Evolutionary conservation across 2,888 invertebrate genomes (phyloP), one percentile per base, ranked within the genome.

Genomic region (Nymphalis c-album): DNA sequence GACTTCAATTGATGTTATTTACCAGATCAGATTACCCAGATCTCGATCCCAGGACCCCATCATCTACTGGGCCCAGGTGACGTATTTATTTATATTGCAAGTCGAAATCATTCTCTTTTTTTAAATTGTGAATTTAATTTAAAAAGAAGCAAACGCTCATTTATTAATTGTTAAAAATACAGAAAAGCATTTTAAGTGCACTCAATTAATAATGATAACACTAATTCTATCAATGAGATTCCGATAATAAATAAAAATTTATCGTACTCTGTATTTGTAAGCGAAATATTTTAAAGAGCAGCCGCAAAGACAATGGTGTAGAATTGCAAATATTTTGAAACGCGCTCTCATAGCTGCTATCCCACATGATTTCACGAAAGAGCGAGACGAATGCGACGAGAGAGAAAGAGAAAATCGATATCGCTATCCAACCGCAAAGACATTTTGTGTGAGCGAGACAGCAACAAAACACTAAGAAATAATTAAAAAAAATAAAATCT

Each of bases 371-470:
- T 64, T 63, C 53, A 57, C 48, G 57, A 69, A 73, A 66, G 79
- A 85, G 70, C 74, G 81, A 79, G 83, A 84, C 67, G 68, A 66
- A 60, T 63, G 71, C 74, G 73, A 60, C 62, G 71, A 66, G 83
- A 75, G 70, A 75, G 83, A 89, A 80, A 84, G 87, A 85, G 88
- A 83, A 73, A 78, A 77, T 77, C 75, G 77, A 77, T 80, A 73
- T 76, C 77, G 76, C 75, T 73, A 70, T 76, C 76, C 74, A 72
- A 75, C 74, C 76, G 75, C 73, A 71, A 74, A 74, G 73, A 69
- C 70, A 57, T 60, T 71, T 67, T 60, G 80, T 69, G 73, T 73
- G 79, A 86, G 78, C 66, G 81, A 81, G 82, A 84, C 72, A 76
- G 76, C 77, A 81, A 75, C 75, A 82, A 82, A 83, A 82, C 77